Conservation (phyloP, 2,888 invertebrate genomes). For the Malthinus flaveolus region DNA sequence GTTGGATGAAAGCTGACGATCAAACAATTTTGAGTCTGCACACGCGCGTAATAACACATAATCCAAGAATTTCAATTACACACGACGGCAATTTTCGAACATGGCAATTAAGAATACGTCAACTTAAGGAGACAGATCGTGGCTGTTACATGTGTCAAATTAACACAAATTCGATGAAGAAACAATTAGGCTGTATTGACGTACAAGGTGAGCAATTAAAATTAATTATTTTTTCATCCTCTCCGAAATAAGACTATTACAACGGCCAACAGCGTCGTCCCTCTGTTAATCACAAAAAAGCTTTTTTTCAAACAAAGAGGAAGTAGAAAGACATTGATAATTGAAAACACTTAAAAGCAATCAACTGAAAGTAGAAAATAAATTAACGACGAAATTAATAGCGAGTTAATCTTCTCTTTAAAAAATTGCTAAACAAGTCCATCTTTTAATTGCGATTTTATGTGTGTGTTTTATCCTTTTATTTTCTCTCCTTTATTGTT, state of each 20-base stretch:
- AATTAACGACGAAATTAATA: conserved; percentile 1
- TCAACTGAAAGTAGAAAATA: conserved; percentile 1
- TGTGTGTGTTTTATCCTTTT: too few relatives aligned
- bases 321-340: too few relatives aligned
- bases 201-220: conserved; percentile 63
- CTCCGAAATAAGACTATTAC: too few relatives aligned
- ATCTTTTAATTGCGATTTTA: neutral
- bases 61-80: conserved; percentile 69
- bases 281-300: neutral
- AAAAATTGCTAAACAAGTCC: conserved; percentile 1
- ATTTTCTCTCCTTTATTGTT: too few relatives aligned
- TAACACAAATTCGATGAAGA: conserved; percentile 77
- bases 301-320: neutral
- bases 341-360: conserved; percentile 5
- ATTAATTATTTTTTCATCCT: too few relatives aligned
- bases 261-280: too few relatives aligned
- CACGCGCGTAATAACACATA: conserved; percentile 75
- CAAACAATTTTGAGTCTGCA: conserved; percentile 76
- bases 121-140: conserved; percentile 72
- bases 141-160: conserved; percentile 84
- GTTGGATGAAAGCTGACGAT: conserved; percentile 76
- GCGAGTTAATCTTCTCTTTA: neutral
- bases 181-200: conserved; percentile 76
- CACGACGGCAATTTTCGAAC: conserved; percentile 72
- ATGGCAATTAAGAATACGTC: conserved; percentile 75